Evolutionary conservation across 2,888 invertebrate species (phyloP), one percentile per base, ranked within the genome.

Genomic region (Nemotelus nigrinus): DNA sequence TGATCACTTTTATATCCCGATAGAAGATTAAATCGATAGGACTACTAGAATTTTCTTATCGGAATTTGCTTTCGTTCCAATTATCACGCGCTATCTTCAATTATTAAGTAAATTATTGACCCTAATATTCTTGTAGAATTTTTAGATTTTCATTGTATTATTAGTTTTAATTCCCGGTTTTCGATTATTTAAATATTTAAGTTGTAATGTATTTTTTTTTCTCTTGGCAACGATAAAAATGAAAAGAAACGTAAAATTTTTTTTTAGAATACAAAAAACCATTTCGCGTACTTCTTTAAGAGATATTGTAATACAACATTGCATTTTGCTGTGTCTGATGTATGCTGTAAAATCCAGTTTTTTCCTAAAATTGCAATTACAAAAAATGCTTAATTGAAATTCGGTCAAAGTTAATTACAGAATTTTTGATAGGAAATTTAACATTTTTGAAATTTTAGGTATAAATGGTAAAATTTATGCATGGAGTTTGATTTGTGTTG

Each of bases 321-420:
- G 85, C 96, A 94, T 83, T 96, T 93, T 84, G 93, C 92, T 83
- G 93, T 91, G 80, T 93, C 92, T 64, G 92, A 90, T 78, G 96
- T 95, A 88, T 97, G 93, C 85, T 95, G 94, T 84, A 99, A 92
- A 87, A 99, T 98, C 99, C 99, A 99, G 82, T 95, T 95, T 89
- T 99, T 99, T 81, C 96, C 91, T 91, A 85, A 84, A 86, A 86
- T 87, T 87, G 87, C 87, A 87, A 87, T 86, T 86, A 85, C 86
- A 87, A 86, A 86, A 85, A 84, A 85, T 85, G 85, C 85, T 86
- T 82, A 82, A 86, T 84, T 84, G 84, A 81, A 60, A 63, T 75
- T 43, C 50, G 63, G 75, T 71, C 65, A 60, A 58, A 58, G 47
- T 8, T 43, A 77, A 77, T 76, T 53, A 47, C 47, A 58, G 57